phyloP scores from a whole-genome alignment of 2,797 vertebrate genomes.

The Setipinna tenuifilis region DNA sequence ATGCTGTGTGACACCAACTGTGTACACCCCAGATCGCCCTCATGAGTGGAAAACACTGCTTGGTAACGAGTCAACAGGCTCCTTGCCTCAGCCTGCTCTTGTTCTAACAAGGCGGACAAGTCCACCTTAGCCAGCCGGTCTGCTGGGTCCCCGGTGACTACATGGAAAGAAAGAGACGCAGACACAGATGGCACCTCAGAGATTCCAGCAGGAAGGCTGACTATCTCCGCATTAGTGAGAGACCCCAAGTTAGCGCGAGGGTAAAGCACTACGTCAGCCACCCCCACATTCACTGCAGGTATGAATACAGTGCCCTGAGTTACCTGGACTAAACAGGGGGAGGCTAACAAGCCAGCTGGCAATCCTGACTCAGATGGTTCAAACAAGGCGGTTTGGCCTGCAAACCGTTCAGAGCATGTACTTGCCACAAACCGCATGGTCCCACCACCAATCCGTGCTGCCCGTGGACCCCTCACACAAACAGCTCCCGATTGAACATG shows the following conservation, averaged over 20 bases:
- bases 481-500: too few relatives aligned
- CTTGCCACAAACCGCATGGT: background rate
- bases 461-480: background rate
- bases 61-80: background rate
- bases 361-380: background rate
- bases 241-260: background rate
- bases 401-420: background rate
- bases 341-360: background rate
- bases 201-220: background rate
- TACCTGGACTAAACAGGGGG: background rate
- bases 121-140: background rate
- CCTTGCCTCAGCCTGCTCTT: background rate
- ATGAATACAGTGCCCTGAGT: background rate
- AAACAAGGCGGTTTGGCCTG: background rate
- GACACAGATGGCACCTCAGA: background rate
- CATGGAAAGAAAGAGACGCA: background rate
- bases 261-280: background rate
- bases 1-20: background rate
- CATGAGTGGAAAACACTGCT: background rate
- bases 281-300: background rate
- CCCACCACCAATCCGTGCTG: background rate
- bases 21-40: background rate
- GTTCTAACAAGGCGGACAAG: background rate
- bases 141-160: background rate
- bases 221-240: background rate